Conservation (phyloP, 2,113 vertebrate genomes). For the Mustelus asterias region DNA sequence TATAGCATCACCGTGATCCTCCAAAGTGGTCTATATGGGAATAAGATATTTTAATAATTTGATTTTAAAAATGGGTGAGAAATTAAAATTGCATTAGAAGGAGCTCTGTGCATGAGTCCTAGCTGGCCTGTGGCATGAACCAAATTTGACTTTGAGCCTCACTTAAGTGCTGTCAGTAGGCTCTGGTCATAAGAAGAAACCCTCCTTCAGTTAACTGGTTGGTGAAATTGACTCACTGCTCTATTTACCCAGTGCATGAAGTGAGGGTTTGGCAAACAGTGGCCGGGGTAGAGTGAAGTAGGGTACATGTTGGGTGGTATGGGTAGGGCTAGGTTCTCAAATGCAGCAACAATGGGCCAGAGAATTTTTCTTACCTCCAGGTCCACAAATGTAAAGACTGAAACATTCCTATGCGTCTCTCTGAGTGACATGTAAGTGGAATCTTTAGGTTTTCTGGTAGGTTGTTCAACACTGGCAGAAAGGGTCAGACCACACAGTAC, state of each 20-base stretch:
- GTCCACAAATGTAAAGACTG: background rate
- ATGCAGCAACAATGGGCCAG: background rate
- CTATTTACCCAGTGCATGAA: background rate
- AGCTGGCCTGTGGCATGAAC: background rate
- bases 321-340: background rate
- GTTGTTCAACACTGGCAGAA: background rate
- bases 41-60: background rate
- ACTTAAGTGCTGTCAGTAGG: background rate
- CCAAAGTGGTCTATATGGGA: constrained; percentile 53
- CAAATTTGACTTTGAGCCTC: background rate
- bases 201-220: background rate
- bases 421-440: background rate
- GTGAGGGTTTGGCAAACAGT: background rate
- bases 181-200: background rate
- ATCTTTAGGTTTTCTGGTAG: background rate
- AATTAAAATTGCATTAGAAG: background rate
- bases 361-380: background rate
- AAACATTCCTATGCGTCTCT: background rate
- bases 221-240: background rate
- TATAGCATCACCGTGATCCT: constrained; percentile 57
- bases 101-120: background rate
- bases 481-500: no score
- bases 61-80: background rate
- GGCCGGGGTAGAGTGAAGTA: no score
- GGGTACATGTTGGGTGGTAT: background rate